These are phyloP conservation scores for Crypturellus undulatus DNA, from an alignment of 2,113 vertebrate genomes.

Conservation along the genomic window DNA sequence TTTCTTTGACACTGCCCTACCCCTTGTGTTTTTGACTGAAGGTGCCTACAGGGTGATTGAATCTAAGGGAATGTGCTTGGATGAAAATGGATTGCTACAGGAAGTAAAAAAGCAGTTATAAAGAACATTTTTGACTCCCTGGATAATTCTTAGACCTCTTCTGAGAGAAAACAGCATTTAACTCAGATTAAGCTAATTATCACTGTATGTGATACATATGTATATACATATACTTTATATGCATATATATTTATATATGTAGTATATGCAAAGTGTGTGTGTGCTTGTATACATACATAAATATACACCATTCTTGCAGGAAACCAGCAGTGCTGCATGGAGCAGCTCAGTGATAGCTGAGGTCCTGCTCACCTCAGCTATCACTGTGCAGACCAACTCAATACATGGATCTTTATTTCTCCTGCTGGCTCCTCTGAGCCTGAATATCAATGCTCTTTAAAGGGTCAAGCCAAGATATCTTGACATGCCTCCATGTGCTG, in stretches of 20 bases:
- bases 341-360: too few relatives aligned
- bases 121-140: background rate
- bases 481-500: background rate
- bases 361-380: background rate
- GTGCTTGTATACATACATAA: background rate
- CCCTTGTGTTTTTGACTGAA: background rate
- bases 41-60: background rate
- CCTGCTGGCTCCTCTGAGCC: background rate
- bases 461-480: background rate
- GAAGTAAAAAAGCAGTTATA: background rate
- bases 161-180: background rate
- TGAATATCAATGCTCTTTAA: background rate
- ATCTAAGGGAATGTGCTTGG: background rate
- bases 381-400: background rate
- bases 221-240: too few relatives aligned
- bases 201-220: background rate
- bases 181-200: background rate
- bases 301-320: background rate
- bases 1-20: background rate
- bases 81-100: background rate
- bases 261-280: background rate
- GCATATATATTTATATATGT: background rate
- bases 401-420: background rate
- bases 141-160: background rate
- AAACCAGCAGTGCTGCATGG: accelerated